Conservation (phyloP, 2,888 invertebrate genomes). For the Subacronicta megacephala region DNA sequence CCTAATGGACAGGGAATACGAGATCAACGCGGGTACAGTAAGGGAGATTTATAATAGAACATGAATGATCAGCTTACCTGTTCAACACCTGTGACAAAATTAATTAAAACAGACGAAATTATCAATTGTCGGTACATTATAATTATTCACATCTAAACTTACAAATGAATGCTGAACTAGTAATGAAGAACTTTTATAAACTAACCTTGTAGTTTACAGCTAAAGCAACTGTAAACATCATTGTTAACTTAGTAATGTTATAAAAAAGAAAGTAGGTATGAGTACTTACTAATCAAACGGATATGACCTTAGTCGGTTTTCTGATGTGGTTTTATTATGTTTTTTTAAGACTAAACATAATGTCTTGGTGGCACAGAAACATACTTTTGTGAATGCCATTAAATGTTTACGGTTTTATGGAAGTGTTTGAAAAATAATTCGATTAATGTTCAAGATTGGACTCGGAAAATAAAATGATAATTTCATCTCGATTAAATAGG, state of each 20-base stretch:
- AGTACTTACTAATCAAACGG: conserved; percentile 27
- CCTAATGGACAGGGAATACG: too few relatives aligned
- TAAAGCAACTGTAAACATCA: conserved; percentile 65
- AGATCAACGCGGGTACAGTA: too few relatives aligned
- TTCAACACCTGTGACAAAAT: conserved; percentile 30
- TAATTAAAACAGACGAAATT: conserved; percentile 33
- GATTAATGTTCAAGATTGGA: neutral
- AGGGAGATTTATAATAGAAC: too few relatives aligned
- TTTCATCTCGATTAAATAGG: neutral
- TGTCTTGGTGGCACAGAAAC: conserved; percentile 20
- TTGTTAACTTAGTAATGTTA: conserved; percentile 60
- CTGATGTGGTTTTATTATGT: conserved; percentile 38
- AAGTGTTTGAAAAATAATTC: conserved; percentile 6
- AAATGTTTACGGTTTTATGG: conserved; percentile 8
- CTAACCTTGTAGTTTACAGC: conserved; percentile 41
- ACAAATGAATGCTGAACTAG: conserved; percentile 25
- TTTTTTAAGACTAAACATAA: conserved; percentile 34
- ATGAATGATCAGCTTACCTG: conserved; percentile 29
- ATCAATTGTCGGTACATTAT: conserved; percentile 49
- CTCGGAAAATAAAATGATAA: conserved; percentile 2
- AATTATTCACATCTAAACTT: conserved; percentile 39
- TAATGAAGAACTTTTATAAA: conserved; percentile 66
- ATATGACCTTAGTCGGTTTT: conserved; percentile 35
- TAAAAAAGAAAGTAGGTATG: conserved; percentile 37
- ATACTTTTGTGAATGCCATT: conserved; percentile 4